A percentile compares a stretch with the other conserved stretches of the same genome.
These are phyloP conservation scores for Sesamia inferens DNA, from an alignment of 2,888 invertebrate species.

Conservation along the genomic window DNA sequence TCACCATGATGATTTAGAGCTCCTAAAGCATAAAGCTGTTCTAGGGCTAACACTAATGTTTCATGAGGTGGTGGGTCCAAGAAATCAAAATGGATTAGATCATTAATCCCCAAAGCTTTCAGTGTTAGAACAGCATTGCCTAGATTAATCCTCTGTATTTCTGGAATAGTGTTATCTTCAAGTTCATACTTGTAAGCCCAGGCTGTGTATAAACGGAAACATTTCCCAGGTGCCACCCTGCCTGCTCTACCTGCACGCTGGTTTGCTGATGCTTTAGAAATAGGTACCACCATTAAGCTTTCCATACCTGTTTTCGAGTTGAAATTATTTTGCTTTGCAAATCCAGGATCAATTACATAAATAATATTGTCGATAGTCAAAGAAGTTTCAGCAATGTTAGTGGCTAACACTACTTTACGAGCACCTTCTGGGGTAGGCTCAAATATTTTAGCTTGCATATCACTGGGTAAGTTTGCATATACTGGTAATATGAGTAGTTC, in stretches of 20 bases:
- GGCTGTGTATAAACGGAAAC: slow-evolving; percentile 99
- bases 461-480: slow-evolving; percentile 99
- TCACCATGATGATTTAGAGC: slow-evolving; percentile 99
- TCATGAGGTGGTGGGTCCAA: slow-evolving; percentile 99
- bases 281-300: slow-evolving; percentile 99
- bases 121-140: slow-evolving; percentile 99
- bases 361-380: slow-evolving; percentile 99
- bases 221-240: slow-evolving; percentile 98
- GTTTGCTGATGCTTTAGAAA: slow-evolving; percentile 99
- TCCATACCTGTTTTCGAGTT: slow-evolving; percentile 99
- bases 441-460: slow-evolving; percentile 99
- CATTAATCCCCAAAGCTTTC: slow-evolving; percentile 99
- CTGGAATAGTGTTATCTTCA: slow-evolving; percentile 99
- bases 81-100: slow-evolving; percentile 99
- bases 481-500: slow-evolving; percentile 98
- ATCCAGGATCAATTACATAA: slow-evolving; percentile 99
- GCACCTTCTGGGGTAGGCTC: slow-evolving; percentile 99
- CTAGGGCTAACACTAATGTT: slow-evolving; percentile 97
- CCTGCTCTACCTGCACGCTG: slow-evolving; percentile 99
- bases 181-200: slow-evolving; percentile 99
- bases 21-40: slow-evolving; percentile 99
- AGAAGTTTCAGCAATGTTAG: slow-evolving; percentile 99
- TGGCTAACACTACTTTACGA: slow-evolving; percentile 98
- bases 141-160: slow-evolving; percentile 99
- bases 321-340: slow-evolving; percentile 99